A percentile compares a stretch with the other conserved stretches of the same genome.
Evolutionary conservation across 2,888 invertebrate species (phyloP).

Genomic region (Priocnemis perturbator): DNA sequence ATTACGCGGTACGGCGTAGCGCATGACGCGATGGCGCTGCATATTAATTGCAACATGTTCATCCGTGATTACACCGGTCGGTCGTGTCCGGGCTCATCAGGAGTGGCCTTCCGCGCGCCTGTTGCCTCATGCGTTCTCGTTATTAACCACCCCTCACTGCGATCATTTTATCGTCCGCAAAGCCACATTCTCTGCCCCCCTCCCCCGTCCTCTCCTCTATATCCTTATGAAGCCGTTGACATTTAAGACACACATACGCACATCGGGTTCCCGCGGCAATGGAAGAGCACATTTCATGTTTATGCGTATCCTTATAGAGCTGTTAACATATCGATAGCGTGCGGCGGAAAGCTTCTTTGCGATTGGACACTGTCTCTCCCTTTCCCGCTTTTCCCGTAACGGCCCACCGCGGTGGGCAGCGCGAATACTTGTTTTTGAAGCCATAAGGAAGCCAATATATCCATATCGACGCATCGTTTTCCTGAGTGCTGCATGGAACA

Average conservation of each 20-base stretch:
- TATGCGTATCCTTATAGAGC: constrained; percentile 24
- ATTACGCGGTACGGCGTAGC: no score
- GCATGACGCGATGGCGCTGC: no score
- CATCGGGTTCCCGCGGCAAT: constrained; percentile 1
- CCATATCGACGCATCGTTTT: no score
- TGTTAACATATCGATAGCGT: constrained; percentile 19
- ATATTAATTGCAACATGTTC: no score
- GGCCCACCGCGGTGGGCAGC: not conserved
- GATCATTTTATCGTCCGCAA: not conserved
- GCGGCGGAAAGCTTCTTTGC: constrained; percentile 11
- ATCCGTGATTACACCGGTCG: no score
- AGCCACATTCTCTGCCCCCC: not conserved
- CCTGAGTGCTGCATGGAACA: no score
- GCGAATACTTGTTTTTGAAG: constrained; percentile 11
- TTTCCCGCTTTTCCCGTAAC: not conserved
- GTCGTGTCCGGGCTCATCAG: no score
- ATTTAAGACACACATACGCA: constrained; percentile 19
- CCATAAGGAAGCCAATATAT: not conserved
- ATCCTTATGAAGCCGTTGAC: constrained; percentile 34
- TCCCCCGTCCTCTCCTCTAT: constrained; percentile 8
- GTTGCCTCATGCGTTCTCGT: no score
- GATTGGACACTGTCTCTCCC: not conserved
- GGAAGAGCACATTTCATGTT: constrained; percentile 24
- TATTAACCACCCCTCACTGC: no score
- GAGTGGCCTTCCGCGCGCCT: no score